Evolutionary conservation across 2,888 invertebrate genomes (phyloP).

Genomic region (Drosophila engyochracea): DNA sequence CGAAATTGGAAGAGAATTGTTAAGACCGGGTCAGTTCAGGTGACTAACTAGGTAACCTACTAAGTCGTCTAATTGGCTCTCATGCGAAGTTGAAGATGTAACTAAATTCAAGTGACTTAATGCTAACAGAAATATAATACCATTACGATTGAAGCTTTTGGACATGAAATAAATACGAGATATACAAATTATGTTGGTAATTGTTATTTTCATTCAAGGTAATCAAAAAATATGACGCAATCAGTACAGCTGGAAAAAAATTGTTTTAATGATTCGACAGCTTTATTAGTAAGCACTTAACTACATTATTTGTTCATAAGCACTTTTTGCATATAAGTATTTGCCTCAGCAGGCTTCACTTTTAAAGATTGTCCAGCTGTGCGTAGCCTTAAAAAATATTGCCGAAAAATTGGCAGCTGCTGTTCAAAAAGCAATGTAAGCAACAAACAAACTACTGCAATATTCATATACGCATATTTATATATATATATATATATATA

Average conservation of each 20-base stretch:
- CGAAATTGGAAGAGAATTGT: conserved; percentile 6
- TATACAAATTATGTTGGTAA: neutral
- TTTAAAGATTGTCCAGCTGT: neutral
- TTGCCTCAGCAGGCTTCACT: neutral
- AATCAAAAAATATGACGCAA: neutral
- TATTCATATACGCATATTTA: neutral
- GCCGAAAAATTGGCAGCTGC: conserved; percentile 35
- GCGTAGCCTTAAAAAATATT: neutral
- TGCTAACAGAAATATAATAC: conserved; percentile 12
- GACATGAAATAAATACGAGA: neutral
- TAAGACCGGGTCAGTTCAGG: conserved; percentile 39
- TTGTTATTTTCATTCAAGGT: neutral
- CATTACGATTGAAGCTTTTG: neutral
- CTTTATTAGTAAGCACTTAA: no score
- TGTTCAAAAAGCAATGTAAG: conserved; percentile 38
- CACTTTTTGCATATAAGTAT: neutral
- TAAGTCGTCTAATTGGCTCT: conserved; percentile 64
- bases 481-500: conserved; percentile 1
- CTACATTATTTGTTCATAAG: no score
- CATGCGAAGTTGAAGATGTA: conserved; percentile 32
- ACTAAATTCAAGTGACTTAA: conserved; percentile 36
- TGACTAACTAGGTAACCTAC: conserved; percentile 43
- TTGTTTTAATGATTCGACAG: neutral
- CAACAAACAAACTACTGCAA: conserved; percentile 3
- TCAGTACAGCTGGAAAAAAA: neutral